Evolutionary conservation across 2,113 vertebrate genomes (phyloP).

Genomic region (Chrysemys picta): DNA sequence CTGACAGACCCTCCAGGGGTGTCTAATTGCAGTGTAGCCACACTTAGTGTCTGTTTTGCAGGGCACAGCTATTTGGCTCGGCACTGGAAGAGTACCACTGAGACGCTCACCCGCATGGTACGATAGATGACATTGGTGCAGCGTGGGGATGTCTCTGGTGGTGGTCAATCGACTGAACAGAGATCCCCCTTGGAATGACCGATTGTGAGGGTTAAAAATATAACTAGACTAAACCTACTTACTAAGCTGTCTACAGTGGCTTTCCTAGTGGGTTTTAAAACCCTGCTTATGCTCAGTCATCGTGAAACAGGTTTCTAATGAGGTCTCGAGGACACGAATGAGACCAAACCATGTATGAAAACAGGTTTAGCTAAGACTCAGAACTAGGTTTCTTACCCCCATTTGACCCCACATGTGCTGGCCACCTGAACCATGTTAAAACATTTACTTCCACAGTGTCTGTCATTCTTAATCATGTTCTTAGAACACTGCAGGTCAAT

Average conservation of each 20-base stretch:
- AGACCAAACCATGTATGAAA: fast-evolving
- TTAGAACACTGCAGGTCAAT: background rate
- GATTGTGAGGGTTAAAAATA: background rate
- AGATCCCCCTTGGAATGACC: slow-evolving; percentile 12
- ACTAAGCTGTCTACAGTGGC: background rate
- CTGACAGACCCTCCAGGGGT: background rate
- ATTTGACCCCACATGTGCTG: background rate
- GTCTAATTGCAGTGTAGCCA: background rate
- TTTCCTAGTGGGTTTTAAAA: background rate
- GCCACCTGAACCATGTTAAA: background rate
- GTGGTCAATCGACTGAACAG: background rate
- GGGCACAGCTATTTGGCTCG: background rate
- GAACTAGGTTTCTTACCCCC: fast-evolving
- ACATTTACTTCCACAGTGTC: background rate
- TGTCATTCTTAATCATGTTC: background rate
- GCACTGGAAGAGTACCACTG: background rate
- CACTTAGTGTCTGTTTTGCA: background rate
- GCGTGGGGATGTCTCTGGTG: background rate
- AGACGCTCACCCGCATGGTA: background rate
- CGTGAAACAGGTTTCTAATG: fast-evolving
- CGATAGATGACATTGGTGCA: fast-evolving
- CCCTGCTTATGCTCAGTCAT: background rate
- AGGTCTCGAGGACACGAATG: background rate
- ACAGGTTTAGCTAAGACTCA: background rate
- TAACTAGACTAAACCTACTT: background rate